These are phyloP conservation scores for Sogatella furcifera DNA, from an alignment of 1,140 invertebrate species.

Conservation along the genomic window DNA sequence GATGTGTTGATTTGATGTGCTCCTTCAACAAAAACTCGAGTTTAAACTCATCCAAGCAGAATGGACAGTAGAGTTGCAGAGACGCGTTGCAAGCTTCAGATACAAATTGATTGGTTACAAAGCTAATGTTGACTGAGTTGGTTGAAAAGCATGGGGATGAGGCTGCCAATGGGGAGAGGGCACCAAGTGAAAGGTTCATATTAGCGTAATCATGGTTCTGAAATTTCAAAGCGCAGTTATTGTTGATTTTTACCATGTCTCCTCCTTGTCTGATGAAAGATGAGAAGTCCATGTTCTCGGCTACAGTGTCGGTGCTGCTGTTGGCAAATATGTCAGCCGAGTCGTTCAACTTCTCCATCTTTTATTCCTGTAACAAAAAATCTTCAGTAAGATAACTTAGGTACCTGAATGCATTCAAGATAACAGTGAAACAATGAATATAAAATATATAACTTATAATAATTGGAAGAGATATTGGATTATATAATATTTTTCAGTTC, in stretches of 20 bases:
- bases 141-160: background rate
- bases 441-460: no score
- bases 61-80: slow-evolving; percentile 23
- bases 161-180: background rate
- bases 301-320: slow-evolving; percentile 23
- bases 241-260: background rate
- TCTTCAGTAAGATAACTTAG: no score
- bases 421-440: no score
- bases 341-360: slow-evolving; percentile 12
- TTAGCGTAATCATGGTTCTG: background rate
- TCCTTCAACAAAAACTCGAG: slow-evolving; percentile 26
- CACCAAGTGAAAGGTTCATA: background rate
- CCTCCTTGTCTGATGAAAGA: background rate
- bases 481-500: no score
- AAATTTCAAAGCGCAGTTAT: background rate
- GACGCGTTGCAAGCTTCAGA: slow-evolving; percentile 18
- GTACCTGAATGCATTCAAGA: no score
- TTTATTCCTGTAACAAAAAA: no score
- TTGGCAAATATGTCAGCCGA: slow-evolving; percentile 24
- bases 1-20: slow-evolving; percentile 23
- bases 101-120: slow-evolving; percentile 19
- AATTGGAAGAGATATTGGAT: no score
- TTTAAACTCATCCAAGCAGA: slow-evolving; percentile 23
- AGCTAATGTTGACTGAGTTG: slow-evolving; percentile 11
- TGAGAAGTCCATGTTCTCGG: slow-evolving; percentile 15